Conservation (phyloP, 23 tunicate genomes). For the Styela clava region DNA sequence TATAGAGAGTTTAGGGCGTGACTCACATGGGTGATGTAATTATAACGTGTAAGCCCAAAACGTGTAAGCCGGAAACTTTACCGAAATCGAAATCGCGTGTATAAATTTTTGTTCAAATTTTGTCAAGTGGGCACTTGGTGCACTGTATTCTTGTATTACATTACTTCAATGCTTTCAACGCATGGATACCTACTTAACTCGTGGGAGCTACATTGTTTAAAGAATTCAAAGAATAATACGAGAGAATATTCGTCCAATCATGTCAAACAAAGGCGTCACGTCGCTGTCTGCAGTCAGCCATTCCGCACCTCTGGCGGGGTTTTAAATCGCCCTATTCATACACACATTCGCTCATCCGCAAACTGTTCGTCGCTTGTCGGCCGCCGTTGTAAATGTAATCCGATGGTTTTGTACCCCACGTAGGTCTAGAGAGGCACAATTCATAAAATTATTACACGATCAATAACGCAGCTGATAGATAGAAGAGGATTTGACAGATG, state of each 20-base stretch:
- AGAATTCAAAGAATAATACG: neutral
- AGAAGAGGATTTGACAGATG: neutral
- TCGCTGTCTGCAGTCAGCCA: constrained; percentile 16
- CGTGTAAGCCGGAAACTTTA: no score
- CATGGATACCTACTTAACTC: neutral
- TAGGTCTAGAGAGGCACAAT: neutral
- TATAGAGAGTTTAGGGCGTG: neutral
- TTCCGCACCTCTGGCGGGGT: constrained; percentile 20
- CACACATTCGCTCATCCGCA: constrained; percentile 8
- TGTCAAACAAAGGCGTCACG: constrained; percentile 10
- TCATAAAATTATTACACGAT: neutral
- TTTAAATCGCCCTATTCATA: constrained; percentile 9
- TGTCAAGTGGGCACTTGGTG: neutral
- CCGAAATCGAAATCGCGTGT: no score
- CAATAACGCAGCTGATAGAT: neutral
- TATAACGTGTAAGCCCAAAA: no score
- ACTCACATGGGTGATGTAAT: no score
- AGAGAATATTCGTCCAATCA: constrained; percentile 10
- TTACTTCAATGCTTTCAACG: neutral
- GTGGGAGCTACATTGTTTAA: neutral
- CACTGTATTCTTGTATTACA: no score
- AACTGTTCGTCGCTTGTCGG: neutral
- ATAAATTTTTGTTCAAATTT: neutral
- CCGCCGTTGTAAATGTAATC: neutral
- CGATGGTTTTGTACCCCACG: neutral